Base-by-base conservation (phyloP, 2,113 vertebrate genomes). In the Lipophrys pholis region DNA sequence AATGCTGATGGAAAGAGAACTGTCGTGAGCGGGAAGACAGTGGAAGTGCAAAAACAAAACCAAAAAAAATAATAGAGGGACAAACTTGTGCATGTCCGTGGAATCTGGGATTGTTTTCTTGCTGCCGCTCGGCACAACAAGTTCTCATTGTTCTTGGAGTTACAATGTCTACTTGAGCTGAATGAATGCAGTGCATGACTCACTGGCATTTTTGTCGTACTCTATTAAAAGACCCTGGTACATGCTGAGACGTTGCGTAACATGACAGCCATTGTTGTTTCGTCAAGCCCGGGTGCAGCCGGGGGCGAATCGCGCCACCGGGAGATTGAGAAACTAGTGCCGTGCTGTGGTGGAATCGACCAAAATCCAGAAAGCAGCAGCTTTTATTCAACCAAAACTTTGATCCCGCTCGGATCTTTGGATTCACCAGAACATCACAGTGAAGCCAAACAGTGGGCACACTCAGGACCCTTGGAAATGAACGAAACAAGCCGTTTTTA, bases 251-350 rank as follows among this genome's bases (percentile, higher is more conserved):
- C 35, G 21, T 77, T 52, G 6, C 36, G 1, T 41, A 63, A 78
- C 69, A 59, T 55, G 69, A 73, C 75, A 69, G 62, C 62, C 58
- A 72, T 72, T 79, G 58, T 76, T 72, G 6, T 16, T 58, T 36
- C 17, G 52, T 81, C 60, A 68, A 21, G 21, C 6, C 2, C 63
- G 10, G 14, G 3, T 48, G 50, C 11, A 14, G 53, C 56, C 41
- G 43, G 21, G 7, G 11, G 21, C 38, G 40, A 14, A 71, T 73
- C 64, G 36, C 12, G 43, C 40, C 51, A 65, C 11, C 54, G 21
- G 35, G 14, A 60, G 60, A 69, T 6, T 21, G 30, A 51, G 36
- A 48, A 64, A 56, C 2, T 38, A 41, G 41, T 40, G 16, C 40
- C 8, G 3, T 11, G 16, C 35, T 30, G 40, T 15, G 2, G 43